A percentile compares a stretch with the other conserved stretches of the same genome.
phyloP scores from a whole-genome alignment of 37 sponge, comb jelly and placozoan species.

The Theonella swinhoei region DNA sequence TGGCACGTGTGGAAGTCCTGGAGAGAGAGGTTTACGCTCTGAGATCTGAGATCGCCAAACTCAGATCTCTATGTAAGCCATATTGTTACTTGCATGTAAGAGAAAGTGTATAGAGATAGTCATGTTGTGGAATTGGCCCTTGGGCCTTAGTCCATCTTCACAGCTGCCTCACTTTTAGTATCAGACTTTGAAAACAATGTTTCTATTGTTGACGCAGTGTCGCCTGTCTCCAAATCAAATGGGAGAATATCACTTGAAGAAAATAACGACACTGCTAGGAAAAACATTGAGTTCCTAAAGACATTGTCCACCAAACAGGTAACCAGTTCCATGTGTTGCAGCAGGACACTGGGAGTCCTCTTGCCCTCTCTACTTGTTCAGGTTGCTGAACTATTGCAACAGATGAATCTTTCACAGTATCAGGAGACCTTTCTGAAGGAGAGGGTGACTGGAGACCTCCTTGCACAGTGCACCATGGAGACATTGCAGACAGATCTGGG shows the following conservation, averaged over 20 bases:
- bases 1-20: neutral
- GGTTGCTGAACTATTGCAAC: neutral
- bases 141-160: too few species aligned
- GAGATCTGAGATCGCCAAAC: neutral
- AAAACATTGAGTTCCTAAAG: neutral
- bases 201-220: too few species aligned
- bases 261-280: too few species aligned
- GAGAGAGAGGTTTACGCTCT: neutral
- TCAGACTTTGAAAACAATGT: neutral
- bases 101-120: too few species aligned
- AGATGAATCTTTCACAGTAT: conserved; percentile 9
- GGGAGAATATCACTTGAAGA: too few species aligned
- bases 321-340: too few species aligned
- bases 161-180: too few species aligned
- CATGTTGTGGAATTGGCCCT: too few species aligned
- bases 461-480: neutral
- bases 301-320: neutral
- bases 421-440: neutral
- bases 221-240: too few species aligned
- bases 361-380: too few species aligned
- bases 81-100: too few species aligned
- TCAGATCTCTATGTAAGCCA: neutral
- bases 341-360: too few species aligned
- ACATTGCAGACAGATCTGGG: neutral
- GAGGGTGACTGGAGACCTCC: neutral